These are phyloP conservation scores for Atlantisia rogersi DNA, from an alignment of 2,113 vertebrate species.

Conservation along the genomic window DNA sequence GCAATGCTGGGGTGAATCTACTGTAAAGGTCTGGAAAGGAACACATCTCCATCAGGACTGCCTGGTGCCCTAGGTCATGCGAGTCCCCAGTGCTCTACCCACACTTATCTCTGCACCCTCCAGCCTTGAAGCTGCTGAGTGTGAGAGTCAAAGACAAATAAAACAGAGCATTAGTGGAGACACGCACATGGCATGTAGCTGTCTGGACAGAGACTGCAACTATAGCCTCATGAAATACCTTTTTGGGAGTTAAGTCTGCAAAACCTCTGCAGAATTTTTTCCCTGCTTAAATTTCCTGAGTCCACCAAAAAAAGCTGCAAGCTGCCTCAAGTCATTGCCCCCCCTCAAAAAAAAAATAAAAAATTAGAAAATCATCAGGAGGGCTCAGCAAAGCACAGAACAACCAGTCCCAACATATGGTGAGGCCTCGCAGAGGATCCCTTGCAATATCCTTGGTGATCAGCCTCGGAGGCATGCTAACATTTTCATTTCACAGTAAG, in stretches of 20 bases:
- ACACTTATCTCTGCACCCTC: neutral
- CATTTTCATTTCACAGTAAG: neutral
- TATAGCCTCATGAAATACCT: neutral
- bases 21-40: neutral
- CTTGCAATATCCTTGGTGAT: slow-evolving; percentile 13
- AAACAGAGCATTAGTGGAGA: neutral
- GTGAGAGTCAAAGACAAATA: neutral
- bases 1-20: neutral
- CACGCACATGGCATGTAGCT: neutral
- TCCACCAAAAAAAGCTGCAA: neutral
- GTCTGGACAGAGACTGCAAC: neutral
- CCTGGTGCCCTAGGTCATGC: neutral
- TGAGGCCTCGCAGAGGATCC: neutral
- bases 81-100: neutral
- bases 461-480: neutral
- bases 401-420: neutral
- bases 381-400: neutral
- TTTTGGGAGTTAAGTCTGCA: neutral
- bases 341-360: too few relatives aligned
- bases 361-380: neutral
- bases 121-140: neutral
- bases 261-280: neutral
- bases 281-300: neutral
- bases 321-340: neutral
- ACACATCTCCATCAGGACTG: neutral